phyloP scores from a whole-genome alignment of 2,113 vertebrate genomes.

The Tragelaphus scriptus region DNA sequence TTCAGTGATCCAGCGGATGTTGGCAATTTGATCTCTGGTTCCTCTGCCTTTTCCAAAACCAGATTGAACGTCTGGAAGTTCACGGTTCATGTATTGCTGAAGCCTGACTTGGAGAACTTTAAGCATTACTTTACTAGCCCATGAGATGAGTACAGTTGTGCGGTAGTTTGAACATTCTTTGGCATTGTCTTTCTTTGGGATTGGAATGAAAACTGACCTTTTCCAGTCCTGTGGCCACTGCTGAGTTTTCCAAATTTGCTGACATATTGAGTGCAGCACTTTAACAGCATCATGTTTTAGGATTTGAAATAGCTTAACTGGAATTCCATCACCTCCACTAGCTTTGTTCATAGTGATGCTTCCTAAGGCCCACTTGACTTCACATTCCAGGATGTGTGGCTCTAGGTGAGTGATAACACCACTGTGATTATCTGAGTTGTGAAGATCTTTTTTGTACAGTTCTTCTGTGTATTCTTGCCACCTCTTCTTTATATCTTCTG shows the following conservation, averaged over 20 bases:
- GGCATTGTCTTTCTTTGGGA: background rate
- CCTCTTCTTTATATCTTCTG: no score
- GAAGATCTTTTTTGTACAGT: no score
- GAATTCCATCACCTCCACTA: background rate
- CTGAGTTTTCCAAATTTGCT: background rate
- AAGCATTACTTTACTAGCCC: background rate
- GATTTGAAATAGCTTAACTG: background rate
- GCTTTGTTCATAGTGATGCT: no score
- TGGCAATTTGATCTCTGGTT: no score
- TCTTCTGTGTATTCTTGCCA: no score
- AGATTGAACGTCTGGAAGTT: background rate
- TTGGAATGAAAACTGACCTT: background rate
- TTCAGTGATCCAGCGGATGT: rapidly evolving
- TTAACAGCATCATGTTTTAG: background rate
- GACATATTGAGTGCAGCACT: background rate
- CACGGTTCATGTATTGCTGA: background rate
- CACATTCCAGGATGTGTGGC: no score
- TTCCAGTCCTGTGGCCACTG: background rate
- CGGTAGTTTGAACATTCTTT: background rate
- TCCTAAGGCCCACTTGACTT: no score
- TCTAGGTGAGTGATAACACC: no score
- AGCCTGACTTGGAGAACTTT: background rate
- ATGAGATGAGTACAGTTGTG: background rate
- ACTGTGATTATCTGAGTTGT: no score
- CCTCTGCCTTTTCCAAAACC: background rate